phyloP scores from a whole-genome alignment of 2,113 vertebrate genomes.

The Aldabrachelys gigantea region DNA sequence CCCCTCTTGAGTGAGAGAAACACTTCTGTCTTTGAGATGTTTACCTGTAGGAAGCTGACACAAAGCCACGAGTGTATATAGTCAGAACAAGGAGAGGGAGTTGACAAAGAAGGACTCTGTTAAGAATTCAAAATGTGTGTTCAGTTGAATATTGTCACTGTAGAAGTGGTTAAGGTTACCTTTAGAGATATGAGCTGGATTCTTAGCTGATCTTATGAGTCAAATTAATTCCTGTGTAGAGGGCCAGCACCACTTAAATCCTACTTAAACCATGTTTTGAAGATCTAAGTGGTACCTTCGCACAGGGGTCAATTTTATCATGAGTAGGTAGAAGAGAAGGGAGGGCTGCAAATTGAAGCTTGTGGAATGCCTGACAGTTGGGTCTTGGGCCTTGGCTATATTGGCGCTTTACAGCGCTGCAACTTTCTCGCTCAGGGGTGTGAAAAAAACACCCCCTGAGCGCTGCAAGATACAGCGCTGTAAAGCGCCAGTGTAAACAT shows the following conservation, averaged over 20 bases:
- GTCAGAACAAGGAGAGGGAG: neutral
- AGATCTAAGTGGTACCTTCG: neutral
- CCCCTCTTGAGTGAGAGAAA: neutral
- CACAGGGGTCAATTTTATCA: neutral
- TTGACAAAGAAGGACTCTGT: neutral
- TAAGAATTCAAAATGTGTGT: neutral
- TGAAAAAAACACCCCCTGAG: too few relatives aligned
- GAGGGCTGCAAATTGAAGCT: too few relatives aligned
- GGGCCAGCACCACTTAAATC: neutral
- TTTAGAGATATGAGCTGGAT: neutral
- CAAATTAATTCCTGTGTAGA: neutral
- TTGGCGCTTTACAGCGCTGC: too few relatives aligned
- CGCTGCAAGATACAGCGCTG: too few relatives aligned
- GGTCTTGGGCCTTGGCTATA: neutral
- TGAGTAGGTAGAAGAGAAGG: neutral
- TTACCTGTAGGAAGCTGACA: neutral
- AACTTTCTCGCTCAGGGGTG: too few relatives aligned
- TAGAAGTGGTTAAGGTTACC: rapidly evolving
- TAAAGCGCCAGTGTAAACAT: too few relatives aligned
- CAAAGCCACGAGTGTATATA: rapidly evolving
- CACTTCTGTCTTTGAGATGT: neutral
- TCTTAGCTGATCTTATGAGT: neutral
- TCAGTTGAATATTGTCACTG: neutral
- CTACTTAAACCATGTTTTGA: neutral
- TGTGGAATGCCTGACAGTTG: neutral